Percentiles rank a stretch among this genome's conserved stretches.
phyloP scores from a whole-genome alignment of 1,140 invertebrate species.

The Chionoecetes opilio region DNA sequence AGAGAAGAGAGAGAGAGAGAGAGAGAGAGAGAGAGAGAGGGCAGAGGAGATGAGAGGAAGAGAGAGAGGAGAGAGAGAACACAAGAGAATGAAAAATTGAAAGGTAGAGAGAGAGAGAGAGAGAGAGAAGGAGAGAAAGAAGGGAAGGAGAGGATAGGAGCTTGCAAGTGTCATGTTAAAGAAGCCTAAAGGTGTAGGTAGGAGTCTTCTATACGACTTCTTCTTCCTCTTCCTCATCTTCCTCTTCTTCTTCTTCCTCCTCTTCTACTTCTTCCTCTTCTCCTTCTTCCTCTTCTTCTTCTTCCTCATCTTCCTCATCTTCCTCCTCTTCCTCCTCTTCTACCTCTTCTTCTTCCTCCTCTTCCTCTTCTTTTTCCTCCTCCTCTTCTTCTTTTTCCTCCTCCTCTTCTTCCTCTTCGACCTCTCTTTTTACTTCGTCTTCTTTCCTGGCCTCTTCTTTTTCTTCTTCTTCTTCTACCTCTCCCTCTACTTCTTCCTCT shows the following conservation, averaged over 20 bases:
- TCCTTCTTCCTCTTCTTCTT: background rate
- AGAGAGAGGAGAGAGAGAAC: too few relatives aligned
- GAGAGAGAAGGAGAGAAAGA: too few relatives aligned
- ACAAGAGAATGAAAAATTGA: too few relatives aligned
- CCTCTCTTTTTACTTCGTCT: background rate
- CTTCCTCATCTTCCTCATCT: background rate
- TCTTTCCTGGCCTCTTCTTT: background rate
- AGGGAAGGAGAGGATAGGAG: too few relatives aligned
- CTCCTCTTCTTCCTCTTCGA: background rate
- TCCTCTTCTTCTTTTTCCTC: background rate
- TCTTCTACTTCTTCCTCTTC: background rate
- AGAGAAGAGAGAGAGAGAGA: too few relatives aligned
- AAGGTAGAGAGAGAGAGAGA: too few relatives aligned
- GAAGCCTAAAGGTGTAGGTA: background rate
- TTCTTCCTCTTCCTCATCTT: too few relatives aligned
- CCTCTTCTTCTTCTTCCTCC: too few relatives aligned
- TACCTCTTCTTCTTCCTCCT: background rate
- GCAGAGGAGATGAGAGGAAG: too few relatives aligned
- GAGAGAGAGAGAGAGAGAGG: too few relatives aligned
- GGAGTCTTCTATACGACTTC: background rate
- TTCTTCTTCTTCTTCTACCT: background rate
- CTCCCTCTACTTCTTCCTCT: background rate
- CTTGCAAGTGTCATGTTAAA: background rate
- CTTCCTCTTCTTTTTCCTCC: background rate
- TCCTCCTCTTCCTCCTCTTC: background rate